These are phyloP conservation scores for Steinernema feltiae DNA, from an alignment of 1,140 invertebrate genomes.

Conservation along the genomic window DNA sequence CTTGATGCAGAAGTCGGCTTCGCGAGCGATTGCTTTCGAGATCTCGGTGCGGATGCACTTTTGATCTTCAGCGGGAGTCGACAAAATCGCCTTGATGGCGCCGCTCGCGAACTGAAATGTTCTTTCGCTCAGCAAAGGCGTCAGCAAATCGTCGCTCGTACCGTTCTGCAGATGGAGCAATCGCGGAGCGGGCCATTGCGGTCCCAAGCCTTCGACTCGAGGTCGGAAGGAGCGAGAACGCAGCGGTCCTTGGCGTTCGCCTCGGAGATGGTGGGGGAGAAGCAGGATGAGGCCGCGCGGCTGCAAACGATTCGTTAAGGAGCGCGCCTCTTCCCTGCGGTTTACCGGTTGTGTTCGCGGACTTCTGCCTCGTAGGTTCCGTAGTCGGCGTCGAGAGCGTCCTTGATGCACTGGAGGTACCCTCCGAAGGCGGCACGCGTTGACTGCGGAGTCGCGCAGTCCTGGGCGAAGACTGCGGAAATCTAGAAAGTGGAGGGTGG, in stretches of 20 bases:
- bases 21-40: conserved; percentile 52
- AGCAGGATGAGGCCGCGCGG: conserved; percentile 50
- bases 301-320: conserved; percentile 36
- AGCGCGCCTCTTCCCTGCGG: not conserved
- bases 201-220: conserved; percentile 54
- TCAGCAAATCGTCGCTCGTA: conserved; percentile 24
- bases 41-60: conserved; percentile 56
- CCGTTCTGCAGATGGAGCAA: conserved; percentile 54
- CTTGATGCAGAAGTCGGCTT: conserved; percentile 49
- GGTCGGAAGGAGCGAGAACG: conserved; percentile 48
- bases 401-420: conserved; percentile 53
- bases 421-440: conserved; percentile 38
- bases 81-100: conserved; percentile 55
- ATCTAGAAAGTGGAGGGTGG: not conserved
- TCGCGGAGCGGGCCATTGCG: conserved; percentile 52
- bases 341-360: conserved; percentile 44
- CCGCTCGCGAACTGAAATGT: conserved; percentile 53
- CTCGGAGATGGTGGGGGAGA: conserved; percentile 52
- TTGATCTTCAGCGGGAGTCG: conserved; percentile 54
- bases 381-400: conserved; percentile 49
- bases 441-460: not conserved
- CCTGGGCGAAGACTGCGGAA: not conserved
- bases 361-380: conserved; percentile 49
- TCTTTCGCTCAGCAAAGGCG: not conserved
- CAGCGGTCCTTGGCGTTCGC: conserved; percentile 55